Evolutionary conservation across 1,140 invertebrate species (phyloP).

Genomic region (Chironomus tepperi): DNA sequence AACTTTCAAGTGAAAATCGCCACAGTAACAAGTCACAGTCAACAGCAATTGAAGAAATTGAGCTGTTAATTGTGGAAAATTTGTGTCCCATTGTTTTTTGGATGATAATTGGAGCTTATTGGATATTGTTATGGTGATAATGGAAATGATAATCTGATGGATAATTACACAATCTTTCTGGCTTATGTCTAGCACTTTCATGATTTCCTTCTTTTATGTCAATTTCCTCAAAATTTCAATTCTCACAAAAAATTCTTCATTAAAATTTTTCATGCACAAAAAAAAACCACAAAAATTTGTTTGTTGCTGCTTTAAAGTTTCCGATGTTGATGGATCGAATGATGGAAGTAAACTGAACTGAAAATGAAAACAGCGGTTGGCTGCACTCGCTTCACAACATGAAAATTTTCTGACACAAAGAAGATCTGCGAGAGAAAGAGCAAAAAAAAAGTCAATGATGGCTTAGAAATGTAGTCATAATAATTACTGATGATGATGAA

Average conservation of each 20-base stretch:
- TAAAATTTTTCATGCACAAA: not conserved
- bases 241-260: not conserved
- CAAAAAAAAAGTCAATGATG: not conserved
- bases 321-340: not conserved
- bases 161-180: conserved; percentile 21
- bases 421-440: not conserved
- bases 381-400: not conserved
- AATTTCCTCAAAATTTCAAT: not conserved
- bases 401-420: not conserved
- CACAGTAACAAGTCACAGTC: not conserved
- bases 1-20: not conserved
- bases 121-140: not conserved
- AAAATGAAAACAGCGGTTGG: too few species aligned
- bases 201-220: not conserved
- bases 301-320: not conserved
- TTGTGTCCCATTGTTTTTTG: not conserved
- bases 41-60: not conserved
- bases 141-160: not conserved
- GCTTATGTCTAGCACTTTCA: not conserved
- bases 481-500: not conserved
- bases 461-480: not conserved
- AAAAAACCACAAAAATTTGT: not conserved
- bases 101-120: not conserved
- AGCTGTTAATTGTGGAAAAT: not conserved
- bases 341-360: conserved; percentile 12